phyloP scores from a whole-genome alignment of 2,113 vertebrate species.

The Aspidoscelis tigris region DNA sequence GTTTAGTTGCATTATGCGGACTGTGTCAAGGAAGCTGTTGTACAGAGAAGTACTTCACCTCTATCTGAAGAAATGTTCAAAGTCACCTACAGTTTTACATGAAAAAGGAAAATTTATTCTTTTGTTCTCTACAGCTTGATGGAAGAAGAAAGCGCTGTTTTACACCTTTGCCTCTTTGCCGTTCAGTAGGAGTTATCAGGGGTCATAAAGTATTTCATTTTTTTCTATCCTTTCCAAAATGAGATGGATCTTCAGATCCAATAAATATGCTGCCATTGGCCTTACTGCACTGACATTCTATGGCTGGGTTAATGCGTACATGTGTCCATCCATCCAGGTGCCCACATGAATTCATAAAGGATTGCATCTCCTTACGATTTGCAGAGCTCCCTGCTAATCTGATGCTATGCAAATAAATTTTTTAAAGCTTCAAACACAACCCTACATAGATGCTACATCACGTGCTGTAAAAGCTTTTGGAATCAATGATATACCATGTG shows the following conservation, averaged over 20 bases:
- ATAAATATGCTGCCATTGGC: slow-evolving; percentile 8
- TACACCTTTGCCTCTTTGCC: slow-evolving; percentile 41
- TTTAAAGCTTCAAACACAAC: not conserved
- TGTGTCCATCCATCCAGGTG: not conserved
- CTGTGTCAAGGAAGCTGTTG: not conserved
- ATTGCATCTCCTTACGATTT: not conserved
- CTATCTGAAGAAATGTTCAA: not conserved
- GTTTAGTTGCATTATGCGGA: slow-evolving; percentile 26
- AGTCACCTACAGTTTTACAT: slow-evolving; percentile 31
- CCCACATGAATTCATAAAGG: not conserved
- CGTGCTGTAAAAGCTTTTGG: not conserved
- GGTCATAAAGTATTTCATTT: slow-evolving; percentile 27
- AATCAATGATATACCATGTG: not conserved
- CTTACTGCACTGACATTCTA: not conserved
- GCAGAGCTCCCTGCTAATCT: not conserved
- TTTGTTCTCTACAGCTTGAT: slow-evolving; percentile 36
- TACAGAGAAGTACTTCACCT: not conserved
- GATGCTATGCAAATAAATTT: not conserved
- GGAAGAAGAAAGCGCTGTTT: slow-evolving; percentile 30
- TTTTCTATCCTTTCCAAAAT: slow-evolving; percentile 28
- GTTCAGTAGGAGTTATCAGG: slow-evolving; percentile 36
- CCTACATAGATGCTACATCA: too few species aligned
- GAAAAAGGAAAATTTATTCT: slow-evolving; percentile 12
- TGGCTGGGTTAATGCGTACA: not conserved
- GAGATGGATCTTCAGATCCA: slow-evolving; percentile 9